Base-by-base conservation (phyloP, 2,888 invertebrate genomes). In the Seira musarum region DNA sequence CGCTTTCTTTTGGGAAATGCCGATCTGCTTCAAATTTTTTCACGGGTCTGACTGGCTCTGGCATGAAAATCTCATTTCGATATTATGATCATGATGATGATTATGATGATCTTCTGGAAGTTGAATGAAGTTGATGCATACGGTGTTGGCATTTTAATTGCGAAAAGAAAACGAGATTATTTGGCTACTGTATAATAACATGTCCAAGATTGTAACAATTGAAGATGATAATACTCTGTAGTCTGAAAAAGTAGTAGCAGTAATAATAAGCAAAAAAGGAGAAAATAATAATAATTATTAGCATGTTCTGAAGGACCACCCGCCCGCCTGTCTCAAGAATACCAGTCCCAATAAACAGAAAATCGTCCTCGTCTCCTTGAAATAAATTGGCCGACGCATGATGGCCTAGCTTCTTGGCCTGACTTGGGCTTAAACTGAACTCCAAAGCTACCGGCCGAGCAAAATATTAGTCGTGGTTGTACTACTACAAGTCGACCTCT, bases 111-210 rank as follows among this genome's bases (percentile, higher is more conserved):
- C n/a, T n/a, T n/a, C n/a, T n/a, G n/a, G n/a, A n/a, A n/a, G 40
- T 40, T 66, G 60, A 61, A 53, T 70, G 25, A 80, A 80, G 63
- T 80, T 74, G 73, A 65, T 73, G 40, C 73, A 68, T 73, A 68
- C 73, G 60, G 73, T 80, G 79, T 57, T 69, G 79, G 79, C 69
- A 80, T 80, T 80, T 80, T 80, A 80, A 80, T 80, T 80, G 73
- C 69, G 60, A 69, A 49, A 53, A 80, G 73, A 74, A 73, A 80
- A 80, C 79, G 79, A 80, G 79, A 80, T 80, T 80, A 80, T 80
- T 80, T 80, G 53, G 79, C 79, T 80, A 80, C 79, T 69, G 79
- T 80, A 46, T 80, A 68, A 68, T 65, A 3, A 40, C 40, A 40
- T 40, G 40, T 40, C 40, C 40, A 40, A 40, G 13, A 5, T 40